Percentiles rank a stretch among this genome's conserved stretches.
phyloP scores from a whole-genome alignment of 2,888 invertebrate genomes.

The Acholoe squamosa region DNA sequence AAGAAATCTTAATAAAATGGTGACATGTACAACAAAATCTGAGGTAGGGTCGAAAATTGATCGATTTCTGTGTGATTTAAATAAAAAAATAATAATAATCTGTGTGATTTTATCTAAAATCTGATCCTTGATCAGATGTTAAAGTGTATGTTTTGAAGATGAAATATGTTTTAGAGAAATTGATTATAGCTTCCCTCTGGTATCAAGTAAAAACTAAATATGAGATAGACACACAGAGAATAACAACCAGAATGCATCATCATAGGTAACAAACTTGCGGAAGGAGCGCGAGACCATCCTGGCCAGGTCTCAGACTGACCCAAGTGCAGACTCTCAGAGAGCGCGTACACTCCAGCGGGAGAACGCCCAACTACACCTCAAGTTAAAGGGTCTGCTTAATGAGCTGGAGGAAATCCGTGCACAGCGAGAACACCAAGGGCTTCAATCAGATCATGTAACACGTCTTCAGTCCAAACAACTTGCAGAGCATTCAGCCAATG shows the following conservation, averaged over 20 bases:
- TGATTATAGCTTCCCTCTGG: no score
- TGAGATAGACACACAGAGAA: neutral
- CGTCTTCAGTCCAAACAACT: conserved; percentile 81
- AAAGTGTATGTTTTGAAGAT: no score
- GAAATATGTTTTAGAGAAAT: no score
- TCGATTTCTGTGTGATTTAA: no score
- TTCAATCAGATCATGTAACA: conserved; percentile 78
- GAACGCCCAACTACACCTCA: conserved; percentile 80
- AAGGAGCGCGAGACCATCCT: conserved; percentile 80
- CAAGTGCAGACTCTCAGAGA: conserved; percentile 77
- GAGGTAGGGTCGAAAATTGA: no score
- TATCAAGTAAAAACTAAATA: neutral
- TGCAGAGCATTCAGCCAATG: conserved; percentile 77
- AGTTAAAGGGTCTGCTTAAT: conserved; percentile 76
- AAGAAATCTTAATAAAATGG: no score
- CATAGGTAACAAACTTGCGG: conserved; percentile 79
- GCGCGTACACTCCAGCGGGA: conserved; percentile 80
- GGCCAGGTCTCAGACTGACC: conserved; percentile 76
- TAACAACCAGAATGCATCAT: neutral
- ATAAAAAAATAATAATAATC: no score
- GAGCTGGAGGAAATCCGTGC: conserved; percentile 82
- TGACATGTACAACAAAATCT: no score
- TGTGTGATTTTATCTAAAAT: no score
- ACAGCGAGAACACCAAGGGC: conserved; percentile 78
- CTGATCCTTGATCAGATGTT: no score